Evolutionary conservation across 2,888 invertebrate genomes (phyloP), one percentile per base, ranked within the genome.

Genomic region (Ctena decussata): DNA sequence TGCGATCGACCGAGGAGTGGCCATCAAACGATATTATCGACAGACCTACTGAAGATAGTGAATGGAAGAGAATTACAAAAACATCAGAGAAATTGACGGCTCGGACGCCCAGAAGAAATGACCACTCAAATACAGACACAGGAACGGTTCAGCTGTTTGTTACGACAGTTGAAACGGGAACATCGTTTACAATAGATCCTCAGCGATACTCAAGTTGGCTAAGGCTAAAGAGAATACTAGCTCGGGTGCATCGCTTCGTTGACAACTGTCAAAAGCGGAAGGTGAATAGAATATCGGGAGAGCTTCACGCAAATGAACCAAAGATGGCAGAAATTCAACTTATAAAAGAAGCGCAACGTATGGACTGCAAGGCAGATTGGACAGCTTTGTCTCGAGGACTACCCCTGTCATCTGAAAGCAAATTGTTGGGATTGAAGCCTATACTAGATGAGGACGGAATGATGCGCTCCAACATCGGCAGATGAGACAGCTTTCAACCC

Each of bases 341-440:
- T 41, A 70, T 81, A 39, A 80, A 49, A 71, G 30, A 69, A 39
- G 65, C 39, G 6, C 80, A 80, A 46, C 60, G 24, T 30, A 27
- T 24, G 18, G 39, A 41, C 18, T 75, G 65, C 41, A 49, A 46
- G 2, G 49, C 53, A 11, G 76, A 81, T 21, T 70, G 70, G 49
- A 39, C 24, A 49, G 35, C 53, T n/a, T n/a, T 81, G n/a, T 35
- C 46, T n/a, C 27, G 53, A 32, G 49, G 53, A 18, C 69, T 65
- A 35, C 21, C 71, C 18, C 11, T 72, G n/a, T 46, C 77, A 35
- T 27, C 37, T 37, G 49, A 15, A 3, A 78, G 70, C 57, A 80
- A 80, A 46, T 46, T 83, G 71, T 70, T 49, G 37, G 70, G 70
- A 37, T 12, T 41, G 41, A 37, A 70, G 41, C 70, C 39, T 37